Evolutionary conservation across 1,140 invertebrate genomes (phyloP).

Genomic region (Saccostrea echinata): DNA sequence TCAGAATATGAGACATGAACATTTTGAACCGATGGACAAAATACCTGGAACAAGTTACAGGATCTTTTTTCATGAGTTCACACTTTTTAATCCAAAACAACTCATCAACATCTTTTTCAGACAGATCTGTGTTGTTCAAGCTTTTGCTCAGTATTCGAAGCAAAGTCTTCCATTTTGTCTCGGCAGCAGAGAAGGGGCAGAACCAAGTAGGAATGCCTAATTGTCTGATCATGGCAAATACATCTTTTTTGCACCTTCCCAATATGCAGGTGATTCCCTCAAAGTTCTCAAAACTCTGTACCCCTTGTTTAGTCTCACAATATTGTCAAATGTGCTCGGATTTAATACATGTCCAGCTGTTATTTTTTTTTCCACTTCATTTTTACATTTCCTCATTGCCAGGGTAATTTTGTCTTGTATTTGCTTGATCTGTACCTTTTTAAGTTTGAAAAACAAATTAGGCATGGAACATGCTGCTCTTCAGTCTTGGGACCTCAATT

Average conservation of each 20-base stretch:
- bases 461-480: constrained; percentile 47
- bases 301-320: constrained; percentile 60
- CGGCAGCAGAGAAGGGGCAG: constrained; percentile 59
- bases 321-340: constrained; percentile 36
- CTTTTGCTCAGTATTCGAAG: constrained; percentile 46
- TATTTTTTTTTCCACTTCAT: constrained; percentile 44
- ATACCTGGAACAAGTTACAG: constrained; percentile 6
- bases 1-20: constrained; percentile 23
- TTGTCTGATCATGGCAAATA: constrained; percentile 65
- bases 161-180: constrained; percentile 57
- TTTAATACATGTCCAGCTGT: constrained; percentile 36
- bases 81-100: constrained; percentile 55
- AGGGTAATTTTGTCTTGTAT: constrained; percentile 43
- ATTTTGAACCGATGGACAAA: constrained; percentile 56
- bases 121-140: constrained; percentile 28
- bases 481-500: constrained; percentile 43
- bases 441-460: constrained; percentile 54
- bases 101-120: constrained; percentile 43
- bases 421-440: constrained; percentile 50
- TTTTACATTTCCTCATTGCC: constrained; percentile 44
- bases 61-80: constrained; percentile 49
- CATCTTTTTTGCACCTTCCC: constrained; percentile 57
- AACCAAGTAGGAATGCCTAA: constrained; percentile 59
- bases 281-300: constrained; percentile 55
- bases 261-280: constrained; percentile 58